These are phyloP conservation scores for Folsomia manolachei DNA, from an alignment of 2,888 invertebrate genomes.

Conservation along the genomic window DNA sequence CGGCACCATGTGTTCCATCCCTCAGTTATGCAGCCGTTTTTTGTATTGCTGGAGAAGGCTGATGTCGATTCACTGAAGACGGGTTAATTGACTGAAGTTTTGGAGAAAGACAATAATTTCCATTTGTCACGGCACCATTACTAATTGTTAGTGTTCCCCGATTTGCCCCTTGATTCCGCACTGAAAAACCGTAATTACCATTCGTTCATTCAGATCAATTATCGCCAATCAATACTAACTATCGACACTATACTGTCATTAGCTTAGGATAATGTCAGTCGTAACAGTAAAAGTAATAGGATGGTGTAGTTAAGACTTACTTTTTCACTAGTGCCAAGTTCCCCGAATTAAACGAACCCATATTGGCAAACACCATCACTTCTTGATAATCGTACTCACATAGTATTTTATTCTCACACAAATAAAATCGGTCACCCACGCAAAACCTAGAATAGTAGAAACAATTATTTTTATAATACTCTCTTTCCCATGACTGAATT, in stretches of 20 bases:
- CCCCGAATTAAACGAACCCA: conserved; percentile 75
- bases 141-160: conserved; percentile 9
- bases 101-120: conserved; percentile 37
- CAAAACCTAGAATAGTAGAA: conserved; percentile 74
- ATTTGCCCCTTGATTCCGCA: conserved; percentile 29
- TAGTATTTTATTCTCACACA: conserved; percentile 89
- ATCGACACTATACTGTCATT: no score
- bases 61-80: conserved; percentile 31
- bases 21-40: conserved; percentile 34
- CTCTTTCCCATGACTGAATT: no score
- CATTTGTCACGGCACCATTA: conserved; percentile 21
- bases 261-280: no score
- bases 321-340: conserved; percentile 80
- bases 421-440: conserved; percentile 88
- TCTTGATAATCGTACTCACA: conserved; percentile 94
- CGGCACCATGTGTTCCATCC: not conserved
- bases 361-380: conserved; percentile 81
- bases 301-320: conserved; percentile 66
- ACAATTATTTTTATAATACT: no score
- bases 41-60: conserved; percentile 24
- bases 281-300: not conserved
- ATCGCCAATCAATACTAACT: not conserved
- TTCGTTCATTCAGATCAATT: conserved; percentile 6
- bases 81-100: conserved; percentile 43
- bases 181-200: not conserved